Evolutionary conservation across 2,888 invertebrate species (phyloP), one percentile per base, ranked within the genome.

Genomic region (Alentia gelatinosa): DNA sequence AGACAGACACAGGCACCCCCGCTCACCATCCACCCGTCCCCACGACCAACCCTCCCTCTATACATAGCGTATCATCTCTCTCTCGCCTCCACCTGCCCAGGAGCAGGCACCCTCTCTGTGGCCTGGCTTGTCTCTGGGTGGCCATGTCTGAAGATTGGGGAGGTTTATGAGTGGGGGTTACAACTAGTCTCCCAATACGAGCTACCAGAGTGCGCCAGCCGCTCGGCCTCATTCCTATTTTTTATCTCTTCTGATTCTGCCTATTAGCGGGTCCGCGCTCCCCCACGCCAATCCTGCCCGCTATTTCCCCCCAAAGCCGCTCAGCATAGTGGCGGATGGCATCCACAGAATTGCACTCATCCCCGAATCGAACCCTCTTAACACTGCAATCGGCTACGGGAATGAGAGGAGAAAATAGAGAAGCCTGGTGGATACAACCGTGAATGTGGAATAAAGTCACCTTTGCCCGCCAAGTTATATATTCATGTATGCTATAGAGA

Each of bases 221-320:
- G n/a, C n/a, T n/a, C n/a, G n/a, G n/a, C n/a, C n/a, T n/a, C n/a
- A n/a, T n/a, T n/a, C n/a, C n/a, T n/a, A n/a, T n/a, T n/a, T n/a
- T n/a, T n/a, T n/a, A n/a, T n/a, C n/a, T n/a, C n/a, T n/a, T 56
- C 56, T 56, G 56, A 56, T 56, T 56, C n/a, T 56, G 56, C 56
- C 56, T 56, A 56, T 56, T 56, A 56, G 56, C n/a, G 56, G 56
- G 56, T n/a, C 56, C 56, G n/a, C n/a, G 12, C 12, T n/a, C 56
- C 19, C n/a, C n/a, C 5, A n/a, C n/a, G 56, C 56, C 19, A n/a
- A 56, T 56, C n/a, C n/a, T 56, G 56, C 56, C 23, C 19, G 56
- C n/a, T 19, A 12, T 12, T 56, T 56, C n/a, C n/a, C n/a, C n/a
- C n/a, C 19, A 56, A n/a, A 56, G 12, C 56, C 19, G 56, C 3